These are phyloP conservation scores for Haplochromis vanheusdeni DNA, from an alignment of 2,113 vertebrate genomes.

Conservation along the genomic window DNA sequence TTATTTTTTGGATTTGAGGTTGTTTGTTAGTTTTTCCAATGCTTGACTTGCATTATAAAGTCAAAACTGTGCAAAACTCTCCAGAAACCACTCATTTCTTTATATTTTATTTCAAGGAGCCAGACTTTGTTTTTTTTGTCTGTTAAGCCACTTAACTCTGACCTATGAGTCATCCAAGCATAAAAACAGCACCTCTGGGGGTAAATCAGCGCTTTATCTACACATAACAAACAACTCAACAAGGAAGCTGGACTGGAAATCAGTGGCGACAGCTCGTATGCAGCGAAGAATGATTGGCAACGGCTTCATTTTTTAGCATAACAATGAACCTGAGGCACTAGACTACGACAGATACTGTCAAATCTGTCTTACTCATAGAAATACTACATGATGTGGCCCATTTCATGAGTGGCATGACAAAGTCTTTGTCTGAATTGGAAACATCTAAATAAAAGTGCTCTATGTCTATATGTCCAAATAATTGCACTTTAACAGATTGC, in stretches of 20 bases:
- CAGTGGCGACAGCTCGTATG: accelerated
- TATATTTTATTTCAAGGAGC: neutral
- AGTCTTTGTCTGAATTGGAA: neutral
- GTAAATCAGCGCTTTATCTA: neutral
- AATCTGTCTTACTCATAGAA: neutral
- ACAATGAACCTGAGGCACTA: neutral
- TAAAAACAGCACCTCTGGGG: neutral
- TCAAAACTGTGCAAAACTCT: neutral
- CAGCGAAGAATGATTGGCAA: neutral
- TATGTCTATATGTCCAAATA: neutral
- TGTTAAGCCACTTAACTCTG: neutral
- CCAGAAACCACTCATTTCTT: neutral
- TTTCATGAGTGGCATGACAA: neutral
- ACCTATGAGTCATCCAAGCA: neutral
- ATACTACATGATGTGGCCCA: neutral
- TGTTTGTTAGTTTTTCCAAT: neutral
- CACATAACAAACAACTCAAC: neutral
- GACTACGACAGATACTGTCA: neutral
- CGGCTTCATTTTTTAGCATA: accelerated
- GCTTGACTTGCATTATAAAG: neutral
- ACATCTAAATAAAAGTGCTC: neutral
- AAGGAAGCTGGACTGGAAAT: neutral
- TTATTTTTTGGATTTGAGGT: neutral
- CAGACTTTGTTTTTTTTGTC: neutral
- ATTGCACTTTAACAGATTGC: neutral